Conservation (phyloP, 1,140 invertebrate genomes). For the Stegodyphus dumicola region DNA sequence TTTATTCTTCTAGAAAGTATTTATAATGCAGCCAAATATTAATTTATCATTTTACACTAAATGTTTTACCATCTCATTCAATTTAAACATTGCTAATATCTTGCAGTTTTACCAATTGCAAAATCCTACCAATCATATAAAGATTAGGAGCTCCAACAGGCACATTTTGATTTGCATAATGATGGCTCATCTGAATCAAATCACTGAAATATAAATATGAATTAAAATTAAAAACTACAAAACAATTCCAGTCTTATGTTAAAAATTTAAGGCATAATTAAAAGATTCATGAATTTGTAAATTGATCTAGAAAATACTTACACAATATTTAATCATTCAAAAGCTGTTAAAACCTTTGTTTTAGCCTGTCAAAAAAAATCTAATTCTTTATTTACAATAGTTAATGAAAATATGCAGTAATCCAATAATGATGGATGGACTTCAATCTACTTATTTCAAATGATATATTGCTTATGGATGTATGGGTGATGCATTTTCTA, state of each 20-base stretch:
- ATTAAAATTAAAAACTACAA: neutral
- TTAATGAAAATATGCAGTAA: no score
- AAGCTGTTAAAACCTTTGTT: no score
- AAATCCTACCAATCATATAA: conserved; percentile 63
- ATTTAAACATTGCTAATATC: neutral
- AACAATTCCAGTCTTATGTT: neutral
- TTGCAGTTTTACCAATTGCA: neutral
- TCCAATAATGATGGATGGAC: no score
- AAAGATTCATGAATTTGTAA: no score
- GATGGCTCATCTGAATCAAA: conserved; percentile 71
- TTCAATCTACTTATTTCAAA: no score
- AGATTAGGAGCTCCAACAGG: conserved; percentile 58
- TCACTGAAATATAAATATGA: conserved; percentile 69
- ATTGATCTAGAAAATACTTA: no score
- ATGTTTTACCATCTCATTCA: neutral
- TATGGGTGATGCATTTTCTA: no score
- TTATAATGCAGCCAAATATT: neutral
- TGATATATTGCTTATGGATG: no score
- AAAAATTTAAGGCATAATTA: no score
- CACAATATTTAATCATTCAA: no score
- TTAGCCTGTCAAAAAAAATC: no score
- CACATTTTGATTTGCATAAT: conserved; percentile 67
- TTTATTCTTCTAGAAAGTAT: neutral
- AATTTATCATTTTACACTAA: neutral
- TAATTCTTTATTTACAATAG: no score